Evolutionary conservation across 2,888 invertebrate species (phyloP).

Genomic region (Palloptera scutellata): DNA sequence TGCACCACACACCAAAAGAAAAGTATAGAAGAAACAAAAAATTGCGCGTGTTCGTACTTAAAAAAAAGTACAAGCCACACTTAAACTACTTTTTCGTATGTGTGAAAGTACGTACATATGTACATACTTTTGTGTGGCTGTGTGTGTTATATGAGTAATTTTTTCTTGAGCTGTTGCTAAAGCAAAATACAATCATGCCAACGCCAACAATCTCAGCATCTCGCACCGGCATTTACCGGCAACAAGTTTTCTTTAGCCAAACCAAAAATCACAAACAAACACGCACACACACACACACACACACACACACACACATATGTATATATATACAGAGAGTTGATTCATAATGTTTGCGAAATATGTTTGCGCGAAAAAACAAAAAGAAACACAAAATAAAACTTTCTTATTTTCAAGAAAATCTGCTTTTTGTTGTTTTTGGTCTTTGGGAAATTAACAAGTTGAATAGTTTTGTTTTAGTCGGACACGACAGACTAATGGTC

Average conservation of each 20-base stretch:
- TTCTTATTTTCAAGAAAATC: too few species aligned
- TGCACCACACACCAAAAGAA: constrained; percentile 6
- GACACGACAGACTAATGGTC: too few species aligned
- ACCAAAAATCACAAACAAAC: neutral
- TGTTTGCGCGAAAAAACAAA: too few species aligned
- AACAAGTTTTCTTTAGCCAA: neutral
- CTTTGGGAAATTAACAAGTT: too few species aligned
- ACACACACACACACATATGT: neutral
- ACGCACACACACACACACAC: neutral
- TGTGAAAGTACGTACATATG: neutral
- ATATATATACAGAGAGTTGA: neutral
- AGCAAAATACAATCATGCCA: neutral
- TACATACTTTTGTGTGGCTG: neutral
- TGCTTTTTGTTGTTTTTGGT: too few species aligned
- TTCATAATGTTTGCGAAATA: too few species aligned
- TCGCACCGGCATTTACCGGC: too few species aligned
- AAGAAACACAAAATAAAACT: too few species aligned
- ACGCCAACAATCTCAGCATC: constrained; percentile 1
- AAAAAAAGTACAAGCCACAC: constrained; percentile 25
- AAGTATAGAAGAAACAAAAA: constrained; percentile 3
- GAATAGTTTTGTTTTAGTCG: too few species aligned
- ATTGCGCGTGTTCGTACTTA: constrained; percentile 32
- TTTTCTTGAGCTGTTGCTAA: neutral
- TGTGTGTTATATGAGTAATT: neutral
- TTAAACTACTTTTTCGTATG: constrained; percentile 1